These are phyloP conservation scores for Lucilia sericata DNA, from an alignment of 1,140 invertebrate genomes.

Conservation along the genomic window DNA sequence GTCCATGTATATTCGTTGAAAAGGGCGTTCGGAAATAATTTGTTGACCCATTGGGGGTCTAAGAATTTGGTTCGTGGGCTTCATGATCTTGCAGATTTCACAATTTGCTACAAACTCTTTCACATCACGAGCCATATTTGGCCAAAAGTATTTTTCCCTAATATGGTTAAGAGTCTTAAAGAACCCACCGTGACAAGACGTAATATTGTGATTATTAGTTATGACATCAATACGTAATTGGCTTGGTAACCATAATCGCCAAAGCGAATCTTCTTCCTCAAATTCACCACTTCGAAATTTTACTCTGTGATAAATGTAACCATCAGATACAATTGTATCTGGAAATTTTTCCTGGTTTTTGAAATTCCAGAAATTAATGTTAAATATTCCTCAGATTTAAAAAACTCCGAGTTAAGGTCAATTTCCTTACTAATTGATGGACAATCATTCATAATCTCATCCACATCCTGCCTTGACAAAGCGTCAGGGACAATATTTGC, in stretches of 20 bases:
- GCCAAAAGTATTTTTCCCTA: constrained; percentile 24
- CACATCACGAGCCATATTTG: background rate
- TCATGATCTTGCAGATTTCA: background rate
- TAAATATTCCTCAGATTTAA: constrained; percentile 33
- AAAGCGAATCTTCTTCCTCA: background rate
- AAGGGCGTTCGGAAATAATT: too few relatives aligned
- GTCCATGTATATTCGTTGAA: too few relatives aligned
- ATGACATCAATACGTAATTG: background rate
- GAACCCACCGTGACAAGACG: constrained; percentile 47
- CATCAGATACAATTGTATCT: background rate
- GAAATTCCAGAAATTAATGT: background rate
- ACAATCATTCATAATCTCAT: background rate
- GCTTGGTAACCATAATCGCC: background rate
- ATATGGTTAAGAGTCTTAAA: background rate
- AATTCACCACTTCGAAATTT: background rate
- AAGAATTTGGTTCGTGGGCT: background rate
- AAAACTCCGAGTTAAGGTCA: background rate
- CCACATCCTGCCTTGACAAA: background rate
- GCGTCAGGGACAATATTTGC: constrained; percentile 37
- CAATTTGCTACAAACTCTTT: background rate
- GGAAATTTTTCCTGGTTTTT: background rate
- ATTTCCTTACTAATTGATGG: background rate
- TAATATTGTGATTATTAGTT: background rate
- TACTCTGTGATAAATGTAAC: background rate
- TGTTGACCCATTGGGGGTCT: constrained; percentile 12